These are phyloP conservation scores for Diadophis punctatus DNA, from an alignment of 2,113 vertebrate genomes.

Conservation along the genomic window DNA sequence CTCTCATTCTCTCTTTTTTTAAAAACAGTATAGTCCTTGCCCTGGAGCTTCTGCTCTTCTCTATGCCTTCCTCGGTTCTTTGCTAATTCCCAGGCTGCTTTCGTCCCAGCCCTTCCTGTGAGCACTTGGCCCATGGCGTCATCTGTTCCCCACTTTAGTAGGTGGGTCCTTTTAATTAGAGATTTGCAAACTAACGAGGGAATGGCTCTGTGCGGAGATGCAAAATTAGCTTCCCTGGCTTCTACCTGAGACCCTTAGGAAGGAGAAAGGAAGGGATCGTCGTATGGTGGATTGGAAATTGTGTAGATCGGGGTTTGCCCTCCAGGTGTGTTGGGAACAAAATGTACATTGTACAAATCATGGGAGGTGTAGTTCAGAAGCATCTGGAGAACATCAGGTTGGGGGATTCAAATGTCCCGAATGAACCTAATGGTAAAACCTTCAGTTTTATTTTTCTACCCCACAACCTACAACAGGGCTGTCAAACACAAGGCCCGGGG, in stretches of 20 bases:
- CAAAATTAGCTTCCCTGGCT: not conserved
- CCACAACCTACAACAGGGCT: not conserved
- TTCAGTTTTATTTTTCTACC: not conserved
- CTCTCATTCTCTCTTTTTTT: not conserved
- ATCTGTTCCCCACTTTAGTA: not conserved
- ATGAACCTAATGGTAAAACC: not conserved
- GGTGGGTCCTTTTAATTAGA: slow-evolving; percentile 13
- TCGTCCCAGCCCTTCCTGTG: not conserved
- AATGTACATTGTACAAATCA: not conserved
- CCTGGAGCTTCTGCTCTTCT: not conserved
- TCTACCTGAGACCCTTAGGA: not conserved
- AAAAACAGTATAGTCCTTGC: not conserved
- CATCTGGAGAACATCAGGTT: not conserved
- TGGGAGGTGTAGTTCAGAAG: not conserved
- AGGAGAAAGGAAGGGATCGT: not conserved
- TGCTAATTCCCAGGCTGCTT: not conserved
- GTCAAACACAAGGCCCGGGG: no score
- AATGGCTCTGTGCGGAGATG: not conserved
- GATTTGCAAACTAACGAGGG: not conserved
- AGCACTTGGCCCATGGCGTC: not conserved
- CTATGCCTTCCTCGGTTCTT: not conserved
- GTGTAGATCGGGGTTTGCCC: not conserved
- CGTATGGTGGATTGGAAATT: not conserved
- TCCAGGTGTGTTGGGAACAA: not conserved
- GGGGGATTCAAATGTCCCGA: not conserved